These are phyloP conservation scores for Diloba caeruleocephala DNA, from an alignment of 2,888 invertebrate genomes.

Conservation along the genomic window DNA sequence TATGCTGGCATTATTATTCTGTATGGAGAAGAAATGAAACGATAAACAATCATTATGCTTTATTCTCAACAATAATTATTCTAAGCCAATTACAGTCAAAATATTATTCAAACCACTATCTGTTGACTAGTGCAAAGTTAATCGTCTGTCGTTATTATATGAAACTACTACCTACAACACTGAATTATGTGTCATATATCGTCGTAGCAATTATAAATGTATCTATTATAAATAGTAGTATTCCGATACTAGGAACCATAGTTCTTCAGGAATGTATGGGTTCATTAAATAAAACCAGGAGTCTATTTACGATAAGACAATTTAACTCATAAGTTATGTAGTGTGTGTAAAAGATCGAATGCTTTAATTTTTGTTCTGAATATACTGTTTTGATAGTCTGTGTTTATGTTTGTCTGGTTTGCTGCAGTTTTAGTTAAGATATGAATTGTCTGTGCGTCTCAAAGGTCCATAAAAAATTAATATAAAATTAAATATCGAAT, in stretches of 20 bases:
- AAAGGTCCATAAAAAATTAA: conserved; percentile 22
- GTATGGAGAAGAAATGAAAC: no score
- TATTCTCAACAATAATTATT: no score
- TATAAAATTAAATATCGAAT: conserved; percentile 33
- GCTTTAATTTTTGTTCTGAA: conserved; percentile 37
- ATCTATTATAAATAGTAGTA: conserved; percentile 10
- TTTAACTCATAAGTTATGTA: conserved; percentile 24
- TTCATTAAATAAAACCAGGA: conserved; percentile 17
- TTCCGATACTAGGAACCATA: conserved; percentile 2
- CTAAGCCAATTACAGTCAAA: conserved; percentile 10
- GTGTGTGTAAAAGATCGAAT: conserved; percentile 28
- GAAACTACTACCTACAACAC: conserved; percentile 5
- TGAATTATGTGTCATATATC: conserved; percentile 22
- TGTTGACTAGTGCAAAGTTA: conserved; percentile 12
- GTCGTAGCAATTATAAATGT: conserved; percentile 11
- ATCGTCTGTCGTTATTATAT: conserved; percentile 30
- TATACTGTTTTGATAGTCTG: conserved; percentile 18
- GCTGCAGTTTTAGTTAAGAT: conserved; percentile 12
- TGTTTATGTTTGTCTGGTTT: conserved; percentile 18
- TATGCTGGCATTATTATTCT: no score
- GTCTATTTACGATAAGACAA: conserved; percentile 24
- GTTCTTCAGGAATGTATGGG: conserved; percentile 23
- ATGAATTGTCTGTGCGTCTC: conserved; percentile 23
- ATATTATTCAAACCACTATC: conserved; percentile 10
- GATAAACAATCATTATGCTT: no score